Evolutionary conservation across 2,113 vertebrate species (phyloP).

Genomic region (Otolemur garnettii): DNA sequence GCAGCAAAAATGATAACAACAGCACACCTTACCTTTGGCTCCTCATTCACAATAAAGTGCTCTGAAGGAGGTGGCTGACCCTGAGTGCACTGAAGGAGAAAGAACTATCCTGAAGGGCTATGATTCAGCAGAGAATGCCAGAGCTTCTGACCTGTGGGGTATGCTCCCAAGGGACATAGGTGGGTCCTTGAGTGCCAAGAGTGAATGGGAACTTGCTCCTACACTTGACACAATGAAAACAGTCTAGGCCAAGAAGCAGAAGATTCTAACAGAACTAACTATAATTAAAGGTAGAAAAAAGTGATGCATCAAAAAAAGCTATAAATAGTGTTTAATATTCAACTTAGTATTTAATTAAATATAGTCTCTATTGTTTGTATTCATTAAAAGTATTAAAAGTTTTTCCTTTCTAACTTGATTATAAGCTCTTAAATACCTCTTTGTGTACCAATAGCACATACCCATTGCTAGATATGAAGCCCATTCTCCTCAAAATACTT

Average conservation of each 20-base stretch:
- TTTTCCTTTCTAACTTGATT: not conserved
- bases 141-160: not conserved
- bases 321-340: not conserved
- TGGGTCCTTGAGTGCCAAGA: not conserved
- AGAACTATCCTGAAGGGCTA: not conserved
- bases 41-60: not conserved
- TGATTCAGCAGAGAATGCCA: not conserved
- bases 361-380: not conserved
- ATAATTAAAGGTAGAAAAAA: constrained; percentile 16
- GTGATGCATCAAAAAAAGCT: not conserved
- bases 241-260: not conserved
- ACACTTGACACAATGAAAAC: not conserved
- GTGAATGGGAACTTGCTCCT: not conserved
- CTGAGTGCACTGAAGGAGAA: not conserved
- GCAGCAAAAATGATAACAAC: not conserved
- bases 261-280: constrained; percentile 26
- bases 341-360: not conserved
- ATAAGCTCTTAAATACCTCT: not conserved
- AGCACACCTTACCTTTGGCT: not conserved
- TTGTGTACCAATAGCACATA: not conserved
- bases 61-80: not conserved
- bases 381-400: not conserved
- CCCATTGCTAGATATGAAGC: not conserved
- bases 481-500: not conserved
- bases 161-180: not conserved